These are phyloP conservation scores for Papilio polytes DNA, from an alignment of 1,140 invertebrate genomes.

Conservation along the genomic window DNA sequence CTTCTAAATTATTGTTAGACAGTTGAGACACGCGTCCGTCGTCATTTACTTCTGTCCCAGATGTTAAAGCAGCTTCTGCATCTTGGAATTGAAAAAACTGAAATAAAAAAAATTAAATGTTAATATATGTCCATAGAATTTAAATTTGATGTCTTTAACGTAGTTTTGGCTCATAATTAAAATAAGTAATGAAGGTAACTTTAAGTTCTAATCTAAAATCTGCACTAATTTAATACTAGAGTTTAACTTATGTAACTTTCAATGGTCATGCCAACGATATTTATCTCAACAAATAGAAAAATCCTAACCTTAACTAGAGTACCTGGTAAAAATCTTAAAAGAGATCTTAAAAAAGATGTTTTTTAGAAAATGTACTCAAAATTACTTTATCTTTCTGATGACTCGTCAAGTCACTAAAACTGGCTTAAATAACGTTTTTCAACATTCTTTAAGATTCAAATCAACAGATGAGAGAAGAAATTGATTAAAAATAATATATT, in stretches of 20 bases:
- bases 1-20: constrained; percentile 61
- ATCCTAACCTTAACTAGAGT: too few relatives aligned
- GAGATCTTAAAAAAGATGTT: too few relatives aligned
- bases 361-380: not conserved
- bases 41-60: constrained; percentile 47
- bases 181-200: not conserved
- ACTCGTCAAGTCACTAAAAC: not conserved
- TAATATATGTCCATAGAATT: not conserved
- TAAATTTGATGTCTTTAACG: not conserved
- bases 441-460: not conserved
- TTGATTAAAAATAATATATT: not conserved
- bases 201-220: too few relatives aligned
- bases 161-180: not conserved
- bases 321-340: too few relatives aligned
- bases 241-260: not conserved
- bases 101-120: constrained; percentile 3
- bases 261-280: not conserved
- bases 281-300: not conserved
- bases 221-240: not conserved
- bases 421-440: not conserved
- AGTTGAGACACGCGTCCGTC: constrained; percentile 55
- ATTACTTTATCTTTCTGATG: not conserved
- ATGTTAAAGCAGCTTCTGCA: constrained; percentile 64
- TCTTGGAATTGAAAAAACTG: constrained; percentile 54
- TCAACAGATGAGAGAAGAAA: not conserved